These are phyloP conservation scores for Onychomys arenicola DNA, from an alignment of 2,797 vertebrate species.

Conservation along the genomic window DNA sequence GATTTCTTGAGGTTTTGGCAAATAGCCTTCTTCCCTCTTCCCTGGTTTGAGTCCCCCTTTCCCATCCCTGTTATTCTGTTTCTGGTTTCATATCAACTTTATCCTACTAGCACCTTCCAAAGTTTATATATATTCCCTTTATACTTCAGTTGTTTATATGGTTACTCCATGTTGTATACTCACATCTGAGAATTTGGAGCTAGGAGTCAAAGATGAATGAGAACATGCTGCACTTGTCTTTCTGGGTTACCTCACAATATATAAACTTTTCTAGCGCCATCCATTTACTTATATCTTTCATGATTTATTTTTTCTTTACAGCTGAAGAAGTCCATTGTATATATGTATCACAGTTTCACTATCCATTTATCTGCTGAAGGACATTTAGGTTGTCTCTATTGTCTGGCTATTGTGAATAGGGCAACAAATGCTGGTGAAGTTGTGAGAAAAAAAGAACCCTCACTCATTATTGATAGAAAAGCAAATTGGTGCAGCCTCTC, in stretches of 20 bases:
- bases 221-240: not conserved
- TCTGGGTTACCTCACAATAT: not conserved
- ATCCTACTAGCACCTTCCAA: not conserved
- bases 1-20: too few species aligned
- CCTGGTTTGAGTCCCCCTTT: not conserved
- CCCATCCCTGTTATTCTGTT: not conserved
- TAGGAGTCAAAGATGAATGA: not conserved
- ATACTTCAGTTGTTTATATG: not conserved
- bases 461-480: not conserved
- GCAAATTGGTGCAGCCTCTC: not conserved
- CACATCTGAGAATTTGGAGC: not conserved
- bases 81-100: not conserved
- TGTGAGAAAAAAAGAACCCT: not conserved
- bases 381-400: not conserved
- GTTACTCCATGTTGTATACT: not conserved
- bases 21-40: not conserved
- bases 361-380: not conserved
- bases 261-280: not conserved
- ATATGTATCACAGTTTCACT: not conserved
- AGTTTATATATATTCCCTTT: not conserved
- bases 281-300: not conserved
- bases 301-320: not conserved
- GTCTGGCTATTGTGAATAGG: not conserved
- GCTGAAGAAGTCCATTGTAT: not conserved
- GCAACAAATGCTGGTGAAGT: not conserved